Conservation (phyloP, 2,113 vertebrate species). For the Chamaea fasciata region DNA sequence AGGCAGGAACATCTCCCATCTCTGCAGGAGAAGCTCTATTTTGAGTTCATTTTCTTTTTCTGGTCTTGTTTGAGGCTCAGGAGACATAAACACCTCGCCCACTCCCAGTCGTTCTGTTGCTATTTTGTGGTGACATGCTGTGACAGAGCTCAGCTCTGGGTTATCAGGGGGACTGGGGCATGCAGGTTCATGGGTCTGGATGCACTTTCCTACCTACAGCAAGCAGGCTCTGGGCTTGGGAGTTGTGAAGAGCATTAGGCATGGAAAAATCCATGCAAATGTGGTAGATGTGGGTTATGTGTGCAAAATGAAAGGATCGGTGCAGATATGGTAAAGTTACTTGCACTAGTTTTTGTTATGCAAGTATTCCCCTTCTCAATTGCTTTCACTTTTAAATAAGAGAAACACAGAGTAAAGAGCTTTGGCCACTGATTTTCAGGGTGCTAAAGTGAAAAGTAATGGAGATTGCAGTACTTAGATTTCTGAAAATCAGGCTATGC, state of each 20-base stretch:
- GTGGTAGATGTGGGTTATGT: not conserved
- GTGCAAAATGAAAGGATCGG: not conserved
- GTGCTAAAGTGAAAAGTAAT: not conserved
- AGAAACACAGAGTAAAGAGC: not conserved
- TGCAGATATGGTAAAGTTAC: not conserved
- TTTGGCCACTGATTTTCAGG: not conserved
- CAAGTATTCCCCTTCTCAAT: not conserved
- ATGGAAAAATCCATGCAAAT: not conserved
- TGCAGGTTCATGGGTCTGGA: not conserved
- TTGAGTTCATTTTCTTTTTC: conserved; percentile 13
- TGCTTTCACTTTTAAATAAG: not conserved
- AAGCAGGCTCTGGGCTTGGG: not conserved
- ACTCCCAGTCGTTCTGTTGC: not conserved
- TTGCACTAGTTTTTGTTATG: not conserved
- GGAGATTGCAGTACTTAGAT: not conserved
- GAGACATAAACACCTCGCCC: conserved; percentile 36
- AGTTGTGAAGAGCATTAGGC: not conserved
- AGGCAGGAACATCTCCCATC: not conserved
- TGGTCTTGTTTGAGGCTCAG: not conserved
- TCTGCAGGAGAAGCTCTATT: conserved; percentile 22
- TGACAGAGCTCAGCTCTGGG: conserved; percentile 38
- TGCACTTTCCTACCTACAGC: not conserved
- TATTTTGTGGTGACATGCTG: conserved; percentile 20
- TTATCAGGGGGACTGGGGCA: not conserved
- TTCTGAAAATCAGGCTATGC: not conserved